Evolutionary conservation across 2,888 invertebrate species (phyloP), one percentile per base, ranked within the genome.

Genomic region (Rotaria magnacalcarata): DNA sequence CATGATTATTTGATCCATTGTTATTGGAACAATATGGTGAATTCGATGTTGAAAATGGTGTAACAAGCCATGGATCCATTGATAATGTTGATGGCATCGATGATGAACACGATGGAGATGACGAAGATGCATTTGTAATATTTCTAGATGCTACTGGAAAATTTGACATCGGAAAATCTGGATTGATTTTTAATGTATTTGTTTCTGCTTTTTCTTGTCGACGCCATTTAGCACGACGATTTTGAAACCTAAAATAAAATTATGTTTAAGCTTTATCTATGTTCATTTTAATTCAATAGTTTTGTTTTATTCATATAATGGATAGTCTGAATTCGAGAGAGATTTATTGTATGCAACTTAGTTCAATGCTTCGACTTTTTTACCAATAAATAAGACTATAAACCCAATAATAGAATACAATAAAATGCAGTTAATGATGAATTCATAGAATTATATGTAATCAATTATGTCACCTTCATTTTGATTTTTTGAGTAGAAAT

Each of bases 171-270:
- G 85, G 85, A 85, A 85, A 86, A 47, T 86, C 86, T 11, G 86
- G 85, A 84, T 86, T 86, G 56, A 86, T 85, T 84, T 84, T 75
- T 24, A 86, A 84, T 21, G 85, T 75, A 24, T 41, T 85, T 67
- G 54, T 75, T 21, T 86, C 86, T 34, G 86, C 86, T 85, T 87
- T 87, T 85, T 87, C 87, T 84, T 87, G 87, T 24, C 87, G 80
- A 60, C 87, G 80, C 87, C 87, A 87, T 52, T 87, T 87, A 34
- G 87, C 87, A n/a, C 87, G 60, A 80, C 87, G 47, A 56, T 87
- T 87, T 54, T 87, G 87, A 60, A 87, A 87, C 84, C 84, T 43
- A 34, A 84, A 11, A 43, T 43, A 27, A 47, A 75, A 75, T 67
- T 52, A 52, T 52, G 16, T 16, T 52, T 52, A 14, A 52, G 52